These are phyloP conservation scores for Caenorhabditis sp. DNA, from an alignment of 2,888 invertebrate species.

Conservation along the genomic window DNA sequence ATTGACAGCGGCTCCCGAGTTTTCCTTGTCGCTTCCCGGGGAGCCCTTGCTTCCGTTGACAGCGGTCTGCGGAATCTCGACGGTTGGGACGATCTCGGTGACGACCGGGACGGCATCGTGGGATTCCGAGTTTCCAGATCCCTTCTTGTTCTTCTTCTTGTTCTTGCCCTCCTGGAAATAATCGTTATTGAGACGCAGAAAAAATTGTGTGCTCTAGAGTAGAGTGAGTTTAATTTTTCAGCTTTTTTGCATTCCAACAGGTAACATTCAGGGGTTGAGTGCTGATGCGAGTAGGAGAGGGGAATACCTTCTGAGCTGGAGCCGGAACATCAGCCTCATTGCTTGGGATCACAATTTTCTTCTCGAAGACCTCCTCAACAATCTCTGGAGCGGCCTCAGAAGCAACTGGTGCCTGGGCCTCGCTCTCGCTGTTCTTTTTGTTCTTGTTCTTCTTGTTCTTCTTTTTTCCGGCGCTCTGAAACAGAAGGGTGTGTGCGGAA, in stretches of 20 bases:
- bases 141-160: slow-evolving; percentile 56
- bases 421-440: slow-evolving; percentile 50
- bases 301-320: neutral
- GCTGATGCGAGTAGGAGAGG: neutral
- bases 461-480: slow-evolving; percentile 38
- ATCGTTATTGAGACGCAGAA: neutral
- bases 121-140: slow-evolving; percentile 50
- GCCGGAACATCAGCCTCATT: slow-evolving; percentile 13
- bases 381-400: slow-evolving; percentile 37
- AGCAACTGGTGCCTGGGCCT: slow-evolving; percentile 14
- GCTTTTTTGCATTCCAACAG: neutral
- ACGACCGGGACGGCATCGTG: slow-evolving; percentile 45
- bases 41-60: slow-evolving; percentile 42
- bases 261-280: neutral
- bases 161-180: slow-evolving; percentile 50
- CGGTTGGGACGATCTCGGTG: slow-evolving; percentile 41
- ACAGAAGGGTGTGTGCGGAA: neutral
- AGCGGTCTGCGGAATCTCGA: slow-evolving; percentile 44
- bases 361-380: slow-evolving; percentile 54
- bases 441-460: slow-evolving; percentile 60
- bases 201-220: no score
- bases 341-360: slow-evolving; percentile 43
- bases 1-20: slow-evolving; percentile 23
- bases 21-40: slow-evolving; percentile 59
- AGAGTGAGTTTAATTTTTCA: neutral